These are phyloP conservation scores for Papilio polytes DNA, from an alignment of 1,140 invertebrate genomes.

Conservation along the genomic window DNA sequence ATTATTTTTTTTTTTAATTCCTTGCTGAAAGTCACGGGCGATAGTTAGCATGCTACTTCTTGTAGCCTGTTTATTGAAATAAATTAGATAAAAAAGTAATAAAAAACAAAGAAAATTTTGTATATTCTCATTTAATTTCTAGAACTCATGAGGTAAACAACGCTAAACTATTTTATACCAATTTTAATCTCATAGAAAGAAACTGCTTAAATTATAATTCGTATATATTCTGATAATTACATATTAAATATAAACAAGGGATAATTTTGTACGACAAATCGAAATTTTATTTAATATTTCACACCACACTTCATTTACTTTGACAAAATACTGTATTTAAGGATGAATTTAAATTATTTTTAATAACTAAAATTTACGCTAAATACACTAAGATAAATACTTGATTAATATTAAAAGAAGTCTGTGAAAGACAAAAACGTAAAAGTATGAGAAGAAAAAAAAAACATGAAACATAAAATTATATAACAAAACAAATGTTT, in stretches of 20 bases:
- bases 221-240: conserved; percentile 49
- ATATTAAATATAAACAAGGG: conserved; percentile 46
- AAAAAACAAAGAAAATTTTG: conserved; percentile 57
- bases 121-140: conserved; percentile 81
- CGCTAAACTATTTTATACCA: conserved; percentile 76
- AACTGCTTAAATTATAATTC: conserved; percentile 51
- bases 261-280: conserved; percentile 51
- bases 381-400: conserved; percentile 77
- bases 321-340: conserved; percentile 64
- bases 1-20: no score
- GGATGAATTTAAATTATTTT: conserved; percentile 59
- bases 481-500: conserved; percentile 75
- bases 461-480: conserved; percentile 78
- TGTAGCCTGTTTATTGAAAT: neutral
- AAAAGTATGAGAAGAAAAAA: conserved; percentile 58
- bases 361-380: conserved; percentile 77
- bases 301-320: conserved; percentile 66
- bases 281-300: conserved; percentile 12
- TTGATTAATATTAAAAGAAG: conserved; percentile 66
- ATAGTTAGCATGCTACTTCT: no score
- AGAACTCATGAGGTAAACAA: conserved; percentile 83
- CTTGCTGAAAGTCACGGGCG: no score
- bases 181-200: conserved; percentile 70
- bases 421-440: conserved; percentile 61
- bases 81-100: neutral